These are phyloP conservation scores for Daboia siamensis DNA, from an alignment of 2,113 vertebrate species.

Conservation along the genomic window DNA sequence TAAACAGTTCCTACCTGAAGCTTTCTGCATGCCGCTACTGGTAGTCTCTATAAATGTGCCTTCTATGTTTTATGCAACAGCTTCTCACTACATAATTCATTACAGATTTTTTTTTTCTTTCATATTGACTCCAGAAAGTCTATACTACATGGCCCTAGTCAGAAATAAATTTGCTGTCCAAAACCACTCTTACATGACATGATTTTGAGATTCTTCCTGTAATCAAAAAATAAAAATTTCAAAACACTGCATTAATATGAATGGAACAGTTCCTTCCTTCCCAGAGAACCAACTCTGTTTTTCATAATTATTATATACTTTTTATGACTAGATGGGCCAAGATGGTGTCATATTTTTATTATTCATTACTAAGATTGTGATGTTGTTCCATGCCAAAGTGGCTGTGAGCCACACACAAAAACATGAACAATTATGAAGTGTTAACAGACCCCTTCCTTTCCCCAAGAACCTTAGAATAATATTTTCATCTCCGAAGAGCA, in stretches of 20 bases:
- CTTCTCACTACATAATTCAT: slow-evolving; percentile 46
- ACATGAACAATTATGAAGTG: background rate
- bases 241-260: background rate
- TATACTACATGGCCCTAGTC: slow-evolving; percentile 19
- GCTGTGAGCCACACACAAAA: background rate
- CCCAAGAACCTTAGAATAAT: background rate
- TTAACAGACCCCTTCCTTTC: background rate
- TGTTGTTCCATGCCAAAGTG: background rate
- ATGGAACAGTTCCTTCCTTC: background rate
- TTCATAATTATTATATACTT: background rate
- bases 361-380: background rate
- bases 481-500: background rate
- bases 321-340: background rate
- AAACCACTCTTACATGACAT: slow-evolving; percentile 7
- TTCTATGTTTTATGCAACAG: slow-evolving; percentile 46
- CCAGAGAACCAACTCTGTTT: slow-evolving; percentile 16
- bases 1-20: slow-evolving; percentile 33
- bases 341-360: background rate
- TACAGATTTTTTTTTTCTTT: slow-evolving; percentile 23
- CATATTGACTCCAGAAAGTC: slow-evolving; percentile 37
- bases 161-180: slow-evolving; percentile 32
- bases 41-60: slow-evolving; percentile 41
- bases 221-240: background rate
- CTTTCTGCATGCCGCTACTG: slow-evolving; percentile 2
- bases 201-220: background rate